Percentiles rank a stretch among this genome's conserved stretches.
Evolutionary conservation across 2,888 invertebrate genomes (phyloP).

Genomic region (Apeira syringaria): DNA sequence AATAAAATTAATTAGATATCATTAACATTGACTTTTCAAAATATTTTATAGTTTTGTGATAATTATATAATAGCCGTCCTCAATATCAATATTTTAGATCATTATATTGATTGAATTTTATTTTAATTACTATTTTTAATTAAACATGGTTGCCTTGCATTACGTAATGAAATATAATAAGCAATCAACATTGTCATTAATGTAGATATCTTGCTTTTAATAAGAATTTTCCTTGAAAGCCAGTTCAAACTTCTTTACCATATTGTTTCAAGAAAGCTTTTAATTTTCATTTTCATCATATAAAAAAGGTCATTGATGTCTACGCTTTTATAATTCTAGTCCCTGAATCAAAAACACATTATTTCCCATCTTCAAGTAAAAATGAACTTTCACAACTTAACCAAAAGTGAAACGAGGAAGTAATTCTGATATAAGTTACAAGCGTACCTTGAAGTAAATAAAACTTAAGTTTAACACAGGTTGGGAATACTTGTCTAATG

Average conservation of each 20-base stretch:
- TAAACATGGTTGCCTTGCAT: slow-evolving; percentile 71
- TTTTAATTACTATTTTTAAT: slow-evolving; percentile 37
- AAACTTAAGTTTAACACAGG: too few relatives aligned
- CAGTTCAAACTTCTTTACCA: neutral
- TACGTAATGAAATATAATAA: slow-evolving; percentile 56
- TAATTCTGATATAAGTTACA: too few relatives aligned
- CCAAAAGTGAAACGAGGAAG: too few relatives aligned
- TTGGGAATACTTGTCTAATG: too few relatives aligned
- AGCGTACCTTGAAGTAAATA: too few relatives aligned
- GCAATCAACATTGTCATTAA: slow-evolving; percentile 17
- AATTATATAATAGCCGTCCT: slow-evolving; percentile 55
- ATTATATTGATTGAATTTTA: slow-evolving; percentile 38
- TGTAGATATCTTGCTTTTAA: slow-evolving; percentile 20
- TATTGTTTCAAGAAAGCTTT: too few relatives aligned
- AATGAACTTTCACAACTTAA: too few relatives aligned
- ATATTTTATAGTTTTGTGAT: slow-evolving; percentile 55
- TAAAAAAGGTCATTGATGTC: too few relatives aligned
- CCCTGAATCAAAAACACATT: too few relatives aligned
- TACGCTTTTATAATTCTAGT: too few relatives aligned
- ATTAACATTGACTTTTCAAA: slow-evolving; percentile 4
- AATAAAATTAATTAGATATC: neutral
- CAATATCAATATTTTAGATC: slow-evolving; percentile 23
- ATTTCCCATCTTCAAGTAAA: too few relatives aligned
- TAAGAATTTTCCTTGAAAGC: slow-evolving; percentile 8
- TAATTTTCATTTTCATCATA: too few relatives aligned